Percentiles rank a stretch among this genome's conserved stretches.
phyloP scores from a whole-genome alignment of 2,113 vertebrate genomes.

The Pipa parva region DNA sequence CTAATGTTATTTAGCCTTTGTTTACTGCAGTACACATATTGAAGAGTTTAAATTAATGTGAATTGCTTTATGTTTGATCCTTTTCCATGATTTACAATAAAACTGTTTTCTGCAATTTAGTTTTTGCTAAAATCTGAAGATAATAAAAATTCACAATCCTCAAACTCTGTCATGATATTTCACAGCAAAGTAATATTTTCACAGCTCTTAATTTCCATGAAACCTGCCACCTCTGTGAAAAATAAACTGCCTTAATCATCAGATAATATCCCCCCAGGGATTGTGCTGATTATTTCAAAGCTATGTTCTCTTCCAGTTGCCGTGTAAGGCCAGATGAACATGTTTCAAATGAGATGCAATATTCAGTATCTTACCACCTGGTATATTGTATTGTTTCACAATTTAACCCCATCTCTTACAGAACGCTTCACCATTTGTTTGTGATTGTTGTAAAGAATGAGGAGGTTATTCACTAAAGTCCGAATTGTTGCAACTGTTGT shows the following conservation, averaged over 20 bases:
- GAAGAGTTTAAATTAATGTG: too few relatives aligned
- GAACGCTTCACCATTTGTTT: too few relatives aligned
- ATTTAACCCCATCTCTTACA: too few relatives aligned
- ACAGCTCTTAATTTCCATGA: slow-evolving; percentile 27
- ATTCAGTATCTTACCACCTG: slow-evolving; percentile 1
- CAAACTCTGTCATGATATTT: slow-evolving; percentile 21
- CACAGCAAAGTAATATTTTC: slow-evolving; percentile 32
- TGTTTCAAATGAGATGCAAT: slow-evolving; percentile 14
- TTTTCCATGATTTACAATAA: too few relatives aligned
- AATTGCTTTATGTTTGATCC: too few relatives aligned
- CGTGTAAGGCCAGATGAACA: slow-evolving; percentile 14
- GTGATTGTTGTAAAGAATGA: too few relatives aligned
- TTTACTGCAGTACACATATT: too few relatives aligned
- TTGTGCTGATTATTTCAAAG: slow-evolving; percentile 11
- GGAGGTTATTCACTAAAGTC: too few relatives aligned
- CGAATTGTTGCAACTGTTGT: too few relatives aligned
- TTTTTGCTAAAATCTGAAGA: slow-evolving; percentile 8
- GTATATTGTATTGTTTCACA: neutral
- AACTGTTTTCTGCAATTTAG: too few relatives aligned
- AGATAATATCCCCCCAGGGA: slow-evolving; percentile 26
- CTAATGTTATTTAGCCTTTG: too few relatives aligned
- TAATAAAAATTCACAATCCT: slow-evolving; percentile 11
- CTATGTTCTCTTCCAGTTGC: neutral
- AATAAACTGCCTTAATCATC: slow-evolving; percentile 33
- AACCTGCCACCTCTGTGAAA: slow-evolving; percentile 30